Evolutionary conservation across 2,113 vertebrate genomes (phyloP).

Genomic region (Corvus moneduloides): DNA sequence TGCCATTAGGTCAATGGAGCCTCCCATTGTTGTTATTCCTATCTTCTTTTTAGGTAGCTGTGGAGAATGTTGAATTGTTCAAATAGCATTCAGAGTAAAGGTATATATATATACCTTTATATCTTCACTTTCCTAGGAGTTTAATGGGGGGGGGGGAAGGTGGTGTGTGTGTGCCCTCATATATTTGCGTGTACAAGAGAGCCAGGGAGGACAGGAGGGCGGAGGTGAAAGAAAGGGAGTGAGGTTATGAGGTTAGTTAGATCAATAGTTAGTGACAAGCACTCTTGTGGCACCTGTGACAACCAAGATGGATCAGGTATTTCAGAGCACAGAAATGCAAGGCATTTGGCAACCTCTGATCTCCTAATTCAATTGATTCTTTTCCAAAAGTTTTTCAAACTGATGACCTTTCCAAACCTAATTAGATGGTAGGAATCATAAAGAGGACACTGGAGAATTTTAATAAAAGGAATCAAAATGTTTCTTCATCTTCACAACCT

Average conservation of each 20-base stretch:
- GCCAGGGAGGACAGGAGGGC: neutral
- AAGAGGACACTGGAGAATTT: slow-evolving; percentile 69
- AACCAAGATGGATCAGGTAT: slow-evolving; percentile 7
- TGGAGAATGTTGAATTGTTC: neutral
- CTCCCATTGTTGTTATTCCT: neutral
- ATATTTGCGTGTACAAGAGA: neutral
- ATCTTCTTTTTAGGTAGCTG: neutral
- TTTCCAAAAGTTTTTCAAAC: slow-evolving; percentile 60
- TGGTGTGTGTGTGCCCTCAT: too few relatives aligned
- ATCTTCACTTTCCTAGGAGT: neutral
- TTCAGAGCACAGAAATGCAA: slow-evolving; percentile 38
- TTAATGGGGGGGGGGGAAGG: neutral
- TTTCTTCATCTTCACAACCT: slow-evolving; percentile 75
- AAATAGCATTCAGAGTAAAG: neutral
- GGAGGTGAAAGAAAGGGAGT: neutral
- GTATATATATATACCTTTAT: neutral
- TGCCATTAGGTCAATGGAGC: neutral
- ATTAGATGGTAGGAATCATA: slow-evolving; percentile 68
- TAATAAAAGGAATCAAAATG: slow-evolving; percentile 68
- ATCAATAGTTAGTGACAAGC: neutral
- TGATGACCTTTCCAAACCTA: slow-evolving; percentile 72
- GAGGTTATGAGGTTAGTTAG: neutral
- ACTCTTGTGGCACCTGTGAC: neutral
- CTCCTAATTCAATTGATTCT: slow-evolving; percentile 56
- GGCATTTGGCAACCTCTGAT: slow-evolving; percentile 34